A percentile compares a stretch with the other conserved stretches of the same genome.
These are phyloP conservation scores for Brassicogethes aeneus DNA, from an alignment of 2,888 invertebrate species.

Conservation along the genomic window DNA sequence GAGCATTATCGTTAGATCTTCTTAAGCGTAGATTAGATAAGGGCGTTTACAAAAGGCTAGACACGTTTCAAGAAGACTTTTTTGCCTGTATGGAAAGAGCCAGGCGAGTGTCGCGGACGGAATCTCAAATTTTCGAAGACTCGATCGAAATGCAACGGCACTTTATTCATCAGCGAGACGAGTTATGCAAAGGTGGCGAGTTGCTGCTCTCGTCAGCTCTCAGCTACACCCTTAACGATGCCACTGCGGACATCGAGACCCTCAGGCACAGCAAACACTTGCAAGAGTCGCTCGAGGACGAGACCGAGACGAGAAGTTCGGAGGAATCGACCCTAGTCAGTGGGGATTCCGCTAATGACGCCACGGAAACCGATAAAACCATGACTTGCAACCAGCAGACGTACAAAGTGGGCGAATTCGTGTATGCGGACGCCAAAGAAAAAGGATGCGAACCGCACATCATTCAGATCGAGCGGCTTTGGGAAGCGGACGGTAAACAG, in stretches of 20 bases:
- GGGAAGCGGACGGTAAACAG: constrained; percentile 72
- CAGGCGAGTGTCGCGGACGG: constrained; percentile 76
- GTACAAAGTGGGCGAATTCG: constrained; percentile 80
- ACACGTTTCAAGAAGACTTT: constrained; percentile 94
- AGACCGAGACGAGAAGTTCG: constrained; percentile 50
- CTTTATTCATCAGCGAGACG: constrained; percentile 71
- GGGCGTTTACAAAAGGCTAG: constrained; percentile 85
- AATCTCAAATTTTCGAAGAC: constrained; percentile 90
- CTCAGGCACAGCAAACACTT: constrained; percentile 66
- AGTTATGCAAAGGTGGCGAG: constrained; percentile 65
- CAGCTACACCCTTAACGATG: constrained; percentile 66
- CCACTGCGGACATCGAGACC: constrained; percentile 66
- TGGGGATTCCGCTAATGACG: constrained; percentile 3
- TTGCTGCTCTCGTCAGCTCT: constrained; percentile 82
- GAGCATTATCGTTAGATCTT: constrained; percentile 83
- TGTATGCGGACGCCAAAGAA: constrained; percentile 70
- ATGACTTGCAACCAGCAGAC: constrained; percentile 69
- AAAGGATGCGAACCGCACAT: constrained; percentile 65
- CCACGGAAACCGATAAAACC: constrained; percentile 32
- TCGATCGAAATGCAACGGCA: constrained; percentile 86
- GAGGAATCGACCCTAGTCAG: constrained; percentile 27
- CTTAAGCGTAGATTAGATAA: constrained; percentile 89
- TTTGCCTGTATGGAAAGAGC: constrained; percentile 89
- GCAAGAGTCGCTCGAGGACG: constrained; percentile 73
- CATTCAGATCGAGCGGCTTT: constrained; percentile 55